Evolutionary conservation across 1,140 invertebrate species (phyloP).

Genomic region (Dufourea novaeangliae): DNA sequence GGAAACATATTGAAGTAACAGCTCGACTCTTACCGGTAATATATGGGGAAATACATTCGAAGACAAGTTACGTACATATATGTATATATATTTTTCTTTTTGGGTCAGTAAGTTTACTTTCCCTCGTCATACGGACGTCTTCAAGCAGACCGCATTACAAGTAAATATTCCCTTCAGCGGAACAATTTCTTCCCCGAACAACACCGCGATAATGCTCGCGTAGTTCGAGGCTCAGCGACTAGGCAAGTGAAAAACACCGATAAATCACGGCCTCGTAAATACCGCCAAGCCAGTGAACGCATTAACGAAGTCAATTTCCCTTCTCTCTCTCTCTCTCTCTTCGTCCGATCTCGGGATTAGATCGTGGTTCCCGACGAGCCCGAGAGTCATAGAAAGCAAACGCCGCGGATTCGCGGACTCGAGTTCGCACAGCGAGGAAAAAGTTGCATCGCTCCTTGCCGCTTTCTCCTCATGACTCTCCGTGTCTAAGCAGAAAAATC

Average conservation of each 20-base stretch:
- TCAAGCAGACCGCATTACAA: too few species aligned
- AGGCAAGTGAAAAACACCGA: conserved; percentile 1
- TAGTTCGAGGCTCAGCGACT: not conserved
- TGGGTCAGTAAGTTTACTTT: too few species aligned
- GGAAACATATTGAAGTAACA: too few species aligned
- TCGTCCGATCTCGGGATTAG: not conserved
- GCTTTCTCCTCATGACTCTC: conserved; percentile 34
- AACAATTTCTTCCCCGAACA: conserved; percentile 1
- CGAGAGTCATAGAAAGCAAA: conserved; percentile 18
- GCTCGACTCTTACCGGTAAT: too few species aligned
- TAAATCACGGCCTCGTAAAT: conserved; percentile 21
- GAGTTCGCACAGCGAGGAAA: not conserved
- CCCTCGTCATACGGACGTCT: too few species aligned
- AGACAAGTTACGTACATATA: too few species aligned
- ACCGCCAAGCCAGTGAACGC: not conserved
- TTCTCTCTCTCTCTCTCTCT: too few species aligned
- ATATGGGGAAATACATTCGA: too few species aligned
- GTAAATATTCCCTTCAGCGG: not conserved
- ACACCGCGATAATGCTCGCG: not conserved
- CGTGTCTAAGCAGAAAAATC: conserved; percentile 18
- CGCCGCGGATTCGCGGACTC: not conserved
- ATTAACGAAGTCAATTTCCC: conserved; percentile 1
- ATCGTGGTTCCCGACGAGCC: not conserved
- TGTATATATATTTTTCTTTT: too few species aligned
- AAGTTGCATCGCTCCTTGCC: not conserved